Percentiles rank a stretch among this genome's conserved stretches.
Evolutionary conservation across 1,140 invertebrate species (phyloP).

Genomic region (Rhopalosiphum maidis): DNA sequence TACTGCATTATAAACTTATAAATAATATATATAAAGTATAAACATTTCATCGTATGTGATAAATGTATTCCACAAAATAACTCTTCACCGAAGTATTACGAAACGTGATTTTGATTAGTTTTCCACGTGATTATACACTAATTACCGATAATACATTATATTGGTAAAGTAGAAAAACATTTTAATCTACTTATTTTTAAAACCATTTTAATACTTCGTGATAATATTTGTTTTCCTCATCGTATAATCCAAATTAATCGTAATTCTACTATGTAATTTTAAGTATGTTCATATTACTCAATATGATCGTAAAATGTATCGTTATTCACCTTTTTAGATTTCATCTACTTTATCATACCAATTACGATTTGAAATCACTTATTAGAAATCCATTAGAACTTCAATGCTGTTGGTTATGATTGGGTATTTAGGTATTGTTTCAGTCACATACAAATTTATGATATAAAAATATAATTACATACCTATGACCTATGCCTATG

Average conservation of each 20-base stretch:
- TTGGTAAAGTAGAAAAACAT: not conserved
- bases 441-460: not conserved
- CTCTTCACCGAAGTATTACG: not conserved
- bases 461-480: not conserved
- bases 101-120: not conserved
- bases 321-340: not conserved
- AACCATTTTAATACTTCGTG: not conserved
- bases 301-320: too few species aligned
- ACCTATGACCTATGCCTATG: too few species aligned
- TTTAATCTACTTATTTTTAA: not conserved
- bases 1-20: not conserved
- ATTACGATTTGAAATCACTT: not conserved
- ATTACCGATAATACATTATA: not conserved
- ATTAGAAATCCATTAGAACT: not conserved
- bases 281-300: not conserved
- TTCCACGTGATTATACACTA: not conserved
- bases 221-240: not conserved
- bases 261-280: not conserved
- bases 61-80: not conserved
- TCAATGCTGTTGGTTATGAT: not conserved
- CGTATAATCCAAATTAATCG: not conserved
- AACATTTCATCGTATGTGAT: not conserved
- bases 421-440: not conserved
- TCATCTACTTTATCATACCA: not conserved
- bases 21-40: not conserved